Percentiles rank a stretch among this genome's conserved stretches.
Conservation (phyloP, 2,888 invertebrate species). For the Trachelus troglodyta region DNA sequence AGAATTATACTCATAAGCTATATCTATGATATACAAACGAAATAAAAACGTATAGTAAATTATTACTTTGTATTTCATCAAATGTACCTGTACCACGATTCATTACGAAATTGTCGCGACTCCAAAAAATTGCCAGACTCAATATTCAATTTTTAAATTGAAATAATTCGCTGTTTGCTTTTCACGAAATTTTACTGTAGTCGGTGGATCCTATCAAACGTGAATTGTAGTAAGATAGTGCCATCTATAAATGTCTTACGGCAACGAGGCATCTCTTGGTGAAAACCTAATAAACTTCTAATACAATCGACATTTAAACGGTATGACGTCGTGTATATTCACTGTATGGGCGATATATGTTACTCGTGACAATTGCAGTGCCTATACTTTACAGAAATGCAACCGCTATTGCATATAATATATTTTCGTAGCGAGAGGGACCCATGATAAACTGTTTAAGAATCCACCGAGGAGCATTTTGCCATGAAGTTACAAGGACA, state of each 20-base stretch:
- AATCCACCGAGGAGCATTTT: not conserved
- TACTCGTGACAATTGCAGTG: not conserved
- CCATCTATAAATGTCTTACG: not conserved
- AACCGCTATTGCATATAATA: not conserved
- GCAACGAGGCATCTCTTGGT: not conserved
- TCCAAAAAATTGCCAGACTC: not conserved
- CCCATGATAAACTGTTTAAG: not conserved
- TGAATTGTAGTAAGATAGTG: not conserved
- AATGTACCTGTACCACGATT: not conserved
- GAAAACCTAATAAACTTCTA: not conserved
- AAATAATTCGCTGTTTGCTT: not conserved
- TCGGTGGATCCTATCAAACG: not conserved
- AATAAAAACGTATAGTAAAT: conserved; percentile 60
- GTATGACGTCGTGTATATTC: not conserved
- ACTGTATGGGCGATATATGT: not conserved
- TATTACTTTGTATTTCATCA: not conserved
- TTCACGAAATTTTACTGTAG: not conserved
- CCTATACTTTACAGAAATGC: not conserved
- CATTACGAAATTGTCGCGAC: not conserved
- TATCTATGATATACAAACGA: conserved; percentile 66
- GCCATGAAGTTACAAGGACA: not conserved
- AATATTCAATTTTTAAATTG: not conserved
- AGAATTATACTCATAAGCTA: conserved; percentile 67
- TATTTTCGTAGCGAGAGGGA: not conserved
- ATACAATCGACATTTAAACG: not conserved